Base-by-base conservation (phyloP, 2,888 invertebrate species). In the Busseola fusca region DNA sequence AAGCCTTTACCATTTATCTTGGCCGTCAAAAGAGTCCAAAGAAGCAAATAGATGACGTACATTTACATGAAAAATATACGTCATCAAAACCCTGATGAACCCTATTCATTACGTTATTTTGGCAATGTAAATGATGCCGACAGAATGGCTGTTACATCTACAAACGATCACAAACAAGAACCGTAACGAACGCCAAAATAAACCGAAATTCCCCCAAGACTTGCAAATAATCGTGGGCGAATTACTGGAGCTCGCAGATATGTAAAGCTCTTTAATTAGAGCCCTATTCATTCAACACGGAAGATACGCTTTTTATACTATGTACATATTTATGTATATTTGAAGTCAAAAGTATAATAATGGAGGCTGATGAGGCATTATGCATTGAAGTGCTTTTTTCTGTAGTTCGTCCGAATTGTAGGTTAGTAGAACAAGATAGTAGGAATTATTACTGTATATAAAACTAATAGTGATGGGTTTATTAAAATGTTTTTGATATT, bases 281-380 rank as follows among this genome's bases (percentile, higher is more conserved):
- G 54, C 48, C 63, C 69, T 81, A 77, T 83, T 81, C 83, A 84
- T 64, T 42, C 18, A 5, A 27, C 40, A 45, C 50, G 34, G 56
- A 42, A 67, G 45, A 70, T 59, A 56, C 16, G 54, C 50, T 69
- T 52, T 65, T 50, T 52, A 69, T 69, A 27, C 27, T 3, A 6
- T 37, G 16, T 40, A 21, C 25, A 1, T 45, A 48, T 4, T 9
- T 40, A 40, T 12, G 40, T 48, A 40, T 45, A 45, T 54, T 79
- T 66, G 37, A 56, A 64, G 54, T 30, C 21, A 52, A 57, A 62
- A 45, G n/a, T n/a, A 30, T n/a, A 3, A 50, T 75, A 71, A 74
- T 66, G 25, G 42, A 16, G 10, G 10, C 56, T 78, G 68, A 70
- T 80, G 76, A 80, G 9, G 48, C 37, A 66, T 64, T 70, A 75